Evolutionary conservation across 2,113 vertebrate species (phyloP).

Genomic region (Gadus macrocephalus): DNA sequence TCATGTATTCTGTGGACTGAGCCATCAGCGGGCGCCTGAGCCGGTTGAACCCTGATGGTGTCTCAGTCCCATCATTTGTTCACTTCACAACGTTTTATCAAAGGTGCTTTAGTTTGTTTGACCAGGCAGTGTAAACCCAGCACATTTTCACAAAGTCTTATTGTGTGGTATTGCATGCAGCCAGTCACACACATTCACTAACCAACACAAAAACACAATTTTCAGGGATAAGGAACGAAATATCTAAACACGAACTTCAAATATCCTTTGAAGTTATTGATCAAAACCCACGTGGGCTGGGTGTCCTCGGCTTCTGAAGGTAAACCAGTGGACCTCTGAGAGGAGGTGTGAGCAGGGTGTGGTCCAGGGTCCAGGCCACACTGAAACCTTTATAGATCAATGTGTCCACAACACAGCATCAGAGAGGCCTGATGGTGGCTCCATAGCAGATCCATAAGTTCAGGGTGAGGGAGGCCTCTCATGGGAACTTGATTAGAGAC

Average conservation of each 20-base stretch:
- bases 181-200: not conserved
- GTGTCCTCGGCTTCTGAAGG: constrained; percentile 35
- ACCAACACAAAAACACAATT: constrained; percentile 19
- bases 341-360: constrained; percentile 12
- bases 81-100: too few species aligned
- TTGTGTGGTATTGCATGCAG: too few species aligned
- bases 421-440: constrained; percentile 28
- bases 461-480: too few species aligned
- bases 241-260: constrained; percentile 35
- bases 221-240: constrained; percentile 17
- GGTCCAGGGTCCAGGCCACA: constrained; percentile 27
- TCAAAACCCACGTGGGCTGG: constrained; percentile 25
- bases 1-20: too few species aligned
- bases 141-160: too few species aligned
- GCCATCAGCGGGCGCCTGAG: too few species aligned
- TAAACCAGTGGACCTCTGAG: not conserved
- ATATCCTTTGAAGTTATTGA: constrained; percentile 49
- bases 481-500: constrained; percentile 4
- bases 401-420: constrained; percentile 11
- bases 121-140: too few species aligned
- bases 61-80: too few species aligned
- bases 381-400: constrained; percentile 31
- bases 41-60: too few species aligned
- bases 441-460: too few species aligned
- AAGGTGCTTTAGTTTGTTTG: too few species aligned